Percentiles rank a stretch among this genome's conserved stretches.
These are phyloP conservation scores for Magallana gigas DNA, from an alignment of 1,140 invertebrate species.

Conservation along the genomic window DNA sequence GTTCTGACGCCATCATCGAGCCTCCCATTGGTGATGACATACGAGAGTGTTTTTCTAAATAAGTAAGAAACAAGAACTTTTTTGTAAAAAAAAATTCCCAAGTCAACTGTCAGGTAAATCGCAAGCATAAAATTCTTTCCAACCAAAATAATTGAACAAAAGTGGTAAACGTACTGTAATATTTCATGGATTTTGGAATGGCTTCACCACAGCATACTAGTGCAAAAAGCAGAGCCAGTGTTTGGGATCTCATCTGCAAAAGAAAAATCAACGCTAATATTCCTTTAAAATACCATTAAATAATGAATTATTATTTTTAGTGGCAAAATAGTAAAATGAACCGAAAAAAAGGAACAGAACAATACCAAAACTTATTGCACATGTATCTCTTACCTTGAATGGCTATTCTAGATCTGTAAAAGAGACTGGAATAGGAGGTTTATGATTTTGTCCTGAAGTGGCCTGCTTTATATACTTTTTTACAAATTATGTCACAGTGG, in stretches of 20 bases:
- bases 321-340: too few species aligned
- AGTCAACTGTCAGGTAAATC: too few species aligned
- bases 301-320: too few species aligned
- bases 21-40: background rate
- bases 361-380: too few species aligned
- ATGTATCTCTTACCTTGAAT: too few species aligned
- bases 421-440: background rate
- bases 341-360: too few species aligned
- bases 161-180: background rate
- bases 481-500: background rate
- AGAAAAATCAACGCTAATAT: background rate
- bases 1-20: background rate
- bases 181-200: conserved; percentile 1
- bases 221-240: background rate
- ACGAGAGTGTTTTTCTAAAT: background rate
- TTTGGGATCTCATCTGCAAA: background rate
- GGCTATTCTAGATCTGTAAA: too few species aligned
- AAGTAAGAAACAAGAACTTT: background rate
- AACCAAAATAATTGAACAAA: background rate
- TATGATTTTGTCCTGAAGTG: background rate
- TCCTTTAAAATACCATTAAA: too few species aligned
- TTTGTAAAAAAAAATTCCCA: too few species aligned
- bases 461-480: conserved; percentile 1
- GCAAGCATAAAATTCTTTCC: background rate
- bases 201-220: background rate